These are phyloP conservation scores for Gouania willdenowi DNA, from an alignment of 2,797 vertebrate species.

Conservation along the genomic window DNA sequence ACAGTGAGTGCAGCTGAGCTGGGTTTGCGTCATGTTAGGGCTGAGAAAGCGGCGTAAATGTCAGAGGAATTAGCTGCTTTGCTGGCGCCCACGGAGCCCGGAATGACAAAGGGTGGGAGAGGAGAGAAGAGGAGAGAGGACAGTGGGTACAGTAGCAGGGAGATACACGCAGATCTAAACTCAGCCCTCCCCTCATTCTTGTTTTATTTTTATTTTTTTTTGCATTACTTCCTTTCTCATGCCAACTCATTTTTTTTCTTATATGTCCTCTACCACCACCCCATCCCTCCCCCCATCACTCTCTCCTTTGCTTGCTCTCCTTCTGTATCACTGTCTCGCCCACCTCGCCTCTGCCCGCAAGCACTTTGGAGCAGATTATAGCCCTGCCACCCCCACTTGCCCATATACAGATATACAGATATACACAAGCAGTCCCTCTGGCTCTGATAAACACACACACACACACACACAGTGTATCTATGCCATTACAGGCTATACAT, in stretches of 20 bases:
- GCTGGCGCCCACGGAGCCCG: conserved; percentile 57
- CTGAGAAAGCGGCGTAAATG: conserved; percentile 68
- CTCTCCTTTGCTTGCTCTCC: conserved; percentile 58
- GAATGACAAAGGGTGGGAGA: conserved; percentile 65
- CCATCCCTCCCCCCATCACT: conserved; percentile 1
- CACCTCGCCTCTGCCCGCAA: conserved; percentile 75
- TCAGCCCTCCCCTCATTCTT: conserved; percentile 20
- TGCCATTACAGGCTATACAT: conserved; percentile 64
- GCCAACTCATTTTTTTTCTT: conserved; percentile 47
- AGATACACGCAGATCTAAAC: conserved; percentile 25
- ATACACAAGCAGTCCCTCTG: conserved; percentile 63
- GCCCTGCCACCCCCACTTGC: conserved; percentile 69
- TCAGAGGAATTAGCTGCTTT: conserved; percentile 74
- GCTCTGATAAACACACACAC: conserved; percentile 34
- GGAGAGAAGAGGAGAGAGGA: conserved; percentile 53
- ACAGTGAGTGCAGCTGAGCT: conserved; percentile 26
- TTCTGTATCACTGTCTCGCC: conserved; percentile 73
- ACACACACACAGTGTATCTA: conserved; percentile 40
- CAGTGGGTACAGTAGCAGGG: conserved; percentile 50
- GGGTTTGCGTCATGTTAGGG: conserved; percentile 56
- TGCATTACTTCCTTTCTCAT: conserved; percentile 37
- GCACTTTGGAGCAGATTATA: conserved; percentile 77
- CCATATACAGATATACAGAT: conserved; percentile 68
- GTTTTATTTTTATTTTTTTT: conserved; percentile 27
- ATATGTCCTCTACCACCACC: conserved; percentile 12